A percentile compares a stretch with the other conserved stretches of the same genome.
Evolutionary conservation across 2,888 invertebrate species (phyloP).

Genomic region (Protonemura montana): DNA sequence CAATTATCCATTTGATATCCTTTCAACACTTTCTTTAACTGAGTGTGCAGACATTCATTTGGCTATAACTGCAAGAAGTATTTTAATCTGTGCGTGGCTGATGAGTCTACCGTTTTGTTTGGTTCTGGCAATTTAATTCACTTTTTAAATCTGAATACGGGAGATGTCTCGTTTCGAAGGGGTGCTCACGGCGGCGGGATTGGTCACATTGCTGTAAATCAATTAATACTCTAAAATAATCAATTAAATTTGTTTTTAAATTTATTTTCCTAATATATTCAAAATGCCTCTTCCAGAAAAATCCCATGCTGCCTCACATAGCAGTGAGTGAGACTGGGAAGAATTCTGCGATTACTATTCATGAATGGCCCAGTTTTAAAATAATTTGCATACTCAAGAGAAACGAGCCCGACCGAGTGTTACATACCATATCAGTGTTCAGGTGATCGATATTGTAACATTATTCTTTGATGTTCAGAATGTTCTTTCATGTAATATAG

Average conservation of each 20-base stretch:
- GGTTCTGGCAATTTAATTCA: conserved; percentile 83
- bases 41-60: not conserved
- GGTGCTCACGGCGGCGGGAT: conserved; percentile 81
- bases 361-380: conserved; percentile 82
- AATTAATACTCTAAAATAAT: not conserved
- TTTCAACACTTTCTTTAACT: not conserved
- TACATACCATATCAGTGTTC: not conserved
- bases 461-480: too few relatives aligned
- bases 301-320: conserved; percentile 70
- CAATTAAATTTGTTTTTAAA: not conserved
- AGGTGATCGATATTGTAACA: not conserved
- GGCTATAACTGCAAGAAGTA: not conserved
- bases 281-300: conserved; percentile 56
- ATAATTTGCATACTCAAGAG: conserved; percentile 71
- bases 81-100: not conserved
- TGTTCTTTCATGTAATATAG: too few relatives aligned
- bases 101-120: conserved; percentile 66
- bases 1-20: too few relatives aligned
- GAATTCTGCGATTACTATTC: conserved; percentile 79
- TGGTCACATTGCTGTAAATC: conserved; percentile 70
- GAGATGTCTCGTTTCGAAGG: conserved; percentile 73
- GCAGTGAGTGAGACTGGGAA: conserved; percentile 85
- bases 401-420: not conserved
- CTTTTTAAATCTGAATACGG: conserved; percentile 74
- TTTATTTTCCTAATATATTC: not conserved